These are phyloP conservation scores for Vanessa cardui DNA, from an alignment of 2,888 invertebrate species.

Conservation along the genomic window DNA sequence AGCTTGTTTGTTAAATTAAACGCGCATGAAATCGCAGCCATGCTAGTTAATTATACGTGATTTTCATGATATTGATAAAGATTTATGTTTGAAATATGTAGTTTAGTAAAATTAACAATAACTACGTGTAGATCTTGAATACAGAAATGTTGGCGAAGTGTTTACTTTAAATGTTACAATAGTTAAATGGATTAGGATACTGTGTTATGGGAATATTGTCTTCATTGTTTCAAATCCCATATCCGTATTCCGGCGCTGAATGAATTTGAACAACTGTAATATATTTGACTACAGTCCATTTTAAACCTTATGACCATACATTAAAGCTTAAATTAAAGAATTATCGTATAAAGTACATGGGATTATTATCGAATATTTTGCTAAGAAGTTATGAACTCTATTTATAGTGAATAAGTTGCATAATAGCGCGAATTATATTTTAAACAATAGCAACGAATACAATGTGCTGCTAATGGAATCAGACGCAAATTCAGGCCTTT, in stretches of 20 bases:
- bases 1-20: too few species aligned
- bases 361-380: constrained; percentile 6
- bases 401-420: not conserved
- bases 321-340: not conserved
- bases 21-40: too few species aligned
- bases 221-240: constrained; percentile 20
- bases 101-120: too few species aligned
- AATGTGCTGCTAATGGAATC: constrained; percentile 10
- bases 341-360: not conserved
- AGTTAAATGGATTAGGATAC: constrained; percentile 10
- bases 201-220: constrained; percentile 9
- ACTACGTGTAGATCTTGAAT: too few species aligned
- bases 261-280: constrained; percentile 15
- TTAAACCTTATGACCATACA: not conserved
- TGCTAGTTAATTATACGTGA: too few species aligned
- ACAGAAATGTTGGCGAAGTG: not conserved
- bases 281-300: not conserved
- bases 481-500: constrained; percentile 11
- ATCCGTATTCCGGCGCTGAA: constrained; percentile 10
- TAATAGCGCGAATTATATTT: not conserved
- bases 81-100: too few species aligned
- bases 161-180: not conserved
- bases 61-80: too few species aligned
- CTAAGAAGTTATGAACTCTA: not conserved
- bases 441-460: constrained; percentile 9